phyloP scores from a whole-genome alignment of 2,797 vertebrate genomes.

The Intellagama lesueurii region DNA sequence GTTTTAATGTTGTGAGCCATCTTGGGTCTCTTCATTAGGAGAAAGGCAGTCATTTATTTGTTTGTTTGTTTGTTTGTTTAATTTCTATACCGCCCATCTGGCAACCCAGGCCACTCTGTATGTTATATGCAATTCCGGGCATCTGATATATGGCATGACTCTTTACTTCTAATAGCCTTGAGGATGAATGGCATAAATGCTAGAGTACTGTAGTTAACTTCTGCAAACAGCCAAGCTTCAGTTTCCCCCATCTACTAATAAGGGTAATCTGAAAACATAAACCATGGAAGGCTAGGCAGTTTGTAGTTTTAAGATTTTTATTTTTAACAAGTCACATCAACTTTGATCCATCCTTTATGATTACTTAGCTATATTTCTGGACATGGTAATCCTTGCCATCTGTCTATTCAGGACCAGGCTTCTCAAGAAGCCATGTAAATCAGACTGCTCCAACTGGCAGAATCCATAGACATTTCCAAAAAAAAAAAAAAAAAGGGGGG shows the following conservation, averaged over 20 bases:
- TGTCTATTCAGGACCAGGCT: background rate
- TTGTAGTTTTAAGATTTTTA: background rate
- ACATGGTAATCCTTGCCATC: background rate
- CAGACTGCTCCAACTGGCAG: background rate
- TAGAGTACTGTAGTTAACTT: background rate
- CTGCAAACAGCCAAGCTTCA: background rate
- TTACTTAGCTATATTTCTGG: background rate
- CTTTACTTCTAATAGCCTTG: background rate
- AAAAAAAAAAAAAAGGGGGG: too few relatives aligned
- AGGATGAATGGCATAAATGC: background rate
- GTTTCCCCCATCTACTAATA: background rate
- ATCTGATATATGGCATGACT: background rate
- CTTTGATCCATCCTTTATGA: constrained; percentile 17
- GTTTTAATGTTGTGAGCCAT: too few relatives aligned
- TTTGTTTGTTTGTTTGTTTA: too few relatives aligned
- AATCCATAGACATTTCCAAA: background rate
- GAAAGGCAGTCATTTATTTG: too few relatives aligned
- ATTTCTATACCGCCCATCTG: too few relatives aligned
- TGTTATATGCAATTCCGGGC: background rate
- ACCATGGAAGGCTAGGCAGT: background rate
- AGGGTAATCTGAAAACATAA: background rate
- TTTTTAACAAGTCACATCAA: background rate
- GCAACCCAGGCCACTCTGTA: too few relatives aligned
- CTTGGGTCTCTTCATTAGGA: too few relatives aligned
- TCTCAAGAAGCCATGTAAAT: background rate